Evolutionary conservation across 2,797 vertebrate genomes (phyloP).

Genomic region (Sebastes itinus): DNA sequence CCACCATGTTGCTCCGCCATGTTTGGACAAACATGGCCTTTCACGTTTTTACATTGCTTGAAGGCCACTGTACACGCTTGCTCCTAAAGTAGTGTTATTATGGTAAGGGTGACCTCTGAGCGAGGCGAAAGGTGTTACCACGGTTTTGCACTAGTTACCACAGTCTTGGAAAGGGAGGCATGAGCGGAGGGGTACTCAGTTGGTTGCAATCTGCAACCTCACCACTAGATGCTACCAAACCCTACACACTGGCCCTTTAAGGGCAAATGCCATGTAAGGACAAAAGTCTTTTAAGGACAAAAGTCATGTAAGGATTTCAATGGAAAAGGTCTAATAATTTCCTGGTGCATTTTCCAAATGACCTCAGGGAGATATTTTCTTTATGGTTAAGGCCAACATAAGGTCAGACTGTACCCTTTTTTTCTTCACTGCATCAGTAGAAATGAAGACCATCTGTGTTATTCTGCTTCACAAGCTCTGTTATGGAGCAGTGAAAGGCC

Average conservation of each 20-base stretch:
- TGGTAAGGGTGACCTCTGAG: too few species aligned
- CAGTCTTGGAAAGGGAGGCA: too few species aligned
- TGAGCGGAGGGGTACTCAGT: too few species aligned
- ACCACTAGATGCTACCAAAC: too few species aligned
- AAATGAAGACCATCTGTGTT: slow-evolving; percentile 12
- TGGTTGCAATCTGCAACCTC: too few species aligned
- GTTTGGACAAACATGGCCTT: too few species aligned
- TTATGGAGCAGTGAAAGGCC: slow-evolving; percentile 7
- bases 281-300: background rate
- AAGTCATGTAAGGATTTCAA: background rate
- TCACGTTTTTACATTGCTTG: too few species aligned
- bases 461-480: slow-evolving; percentile 3
- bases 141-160: too few species aligned
- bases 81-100: too few species aligned
- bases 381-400: background rate
- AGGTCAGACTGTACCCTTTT: background rate
- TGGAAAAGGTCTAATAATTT: slow-evolving; percentile 5
- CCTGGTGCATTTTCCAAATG: slow-evolving; percentile 13
- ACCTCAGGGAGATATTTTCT: slow-evolving; percentile 2
- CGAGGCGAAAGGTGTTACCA: too few species aligned
- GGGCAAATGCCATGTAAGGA: background rate
- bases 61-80: too few species aligned
- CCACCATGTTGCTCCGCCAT: too few species aligned
- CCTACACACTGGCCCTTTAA: background rate
- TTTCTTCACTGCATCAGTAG: slow-evolving; percentile 12